phyloP scores from a whole-genome alignment of 1,140 invertebrate genomes.

The Macrotrachela quadricornifera region DNA sequence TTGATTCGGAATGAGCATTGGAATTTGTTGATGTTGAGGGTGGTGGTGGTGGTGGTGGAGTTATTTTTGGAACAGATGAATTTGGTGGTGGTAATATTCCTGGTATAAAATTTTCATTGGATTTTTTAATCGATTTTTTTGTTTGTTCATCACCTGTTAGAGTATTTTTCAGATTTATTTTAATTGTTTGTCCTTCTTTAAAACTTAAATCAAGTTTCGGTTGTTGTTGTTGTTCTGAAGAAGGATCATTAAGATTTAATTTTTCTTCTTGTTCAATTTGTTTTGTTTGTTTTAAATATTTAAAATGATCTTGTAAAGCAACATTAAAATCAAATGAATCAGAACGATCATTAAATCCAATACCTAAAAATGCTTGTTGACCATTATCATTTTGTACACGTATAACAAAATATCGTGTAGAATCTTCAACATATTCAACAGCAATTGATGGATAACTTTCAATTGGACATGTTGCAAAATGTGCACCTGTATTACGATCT shows the following conservation, averaged over 20 bases:
- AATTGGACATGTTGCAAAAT: conserved; percentile 96
- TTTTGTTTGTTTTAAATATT: conserved; percentile 59
- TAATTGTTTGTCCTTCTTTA: conserved; percentile 96
- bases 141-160: too few species aligned
- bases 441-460: conserved; percentile 80
- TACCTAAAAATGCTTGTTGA: conserved; percentile 81
- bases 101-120: too few species aligned
- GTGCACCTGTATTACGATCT: conserved; percentile 65
- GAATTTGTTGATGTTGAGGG: too few species aligned
- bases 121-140: too few species aligned
- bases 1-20: too few species aligned
- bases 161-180: conserved; percentile 45
- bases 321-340: conserved; percentile 99
- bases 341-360: conserved; percentile 86
- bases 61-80: too few species aligned
- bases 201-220: conserved; percentile 80
- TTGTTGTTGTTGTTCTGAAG: conserved; percentile 35
- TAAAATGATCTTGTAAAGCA: conserved; percentile 91
- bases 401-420: conserved; percentile 92
- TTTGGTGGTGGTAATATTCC: too few species aligned
- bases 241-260: conserved; percentile 20
- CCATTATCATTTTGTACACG: conserved; percentile 82
- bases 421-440: conserved; percentile 84
- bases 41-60: too few species aligned
- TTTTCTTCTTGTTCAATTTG: conserved; percentile 28